Evolutionary conservation across 2,797 vertebrate species (phyloP).

Genomic region (Propithecus deckenii): DNA sequence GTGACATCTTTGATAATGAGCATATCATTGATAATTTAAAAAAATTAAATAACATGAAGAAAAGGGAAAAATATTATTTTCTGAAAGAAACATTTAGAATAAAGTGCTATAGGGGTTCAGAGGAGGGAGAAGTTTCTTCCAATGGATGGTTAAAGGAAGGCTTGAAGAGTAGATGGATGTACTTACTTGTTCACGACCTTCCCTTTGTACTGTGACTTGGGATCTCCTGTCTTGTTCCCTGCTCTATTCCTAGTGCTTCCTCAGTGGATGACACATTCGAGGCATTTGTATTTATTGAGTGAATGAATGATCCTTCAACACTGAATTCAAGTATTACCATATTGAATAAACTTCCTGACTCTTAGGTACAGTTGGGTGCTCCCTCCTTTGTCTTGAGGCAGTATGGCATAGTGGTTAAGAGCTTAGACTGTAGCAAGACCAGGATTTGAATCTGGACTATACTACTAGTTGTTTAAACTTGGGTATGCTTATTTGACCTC

Average conservation of each 20-base stretch:
- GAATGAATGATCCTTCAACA: conserved; percentile 38
- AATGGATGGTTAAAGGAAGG: neutral
- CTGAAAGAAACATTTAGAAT: conserved; percentile 43
- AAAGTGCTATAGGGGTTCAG: neutral
- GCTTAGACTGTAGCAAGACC: neutral
- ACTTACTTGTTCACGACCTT: conserved; percentile 36
- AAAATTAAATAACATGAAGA: neutral
- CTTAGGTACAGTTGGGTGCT: neutral
- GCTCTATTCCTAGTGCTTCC: neutral
- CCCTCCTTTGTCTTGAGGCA: neutral
- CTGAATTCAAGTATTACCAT: neutral
- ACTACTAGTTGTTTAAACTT: neutral
- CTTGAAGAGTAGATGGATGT: neutral
- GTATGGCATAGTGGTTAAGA: neutral
- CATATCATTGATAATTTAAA: neutral
- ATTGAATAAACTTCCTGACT: neutral
- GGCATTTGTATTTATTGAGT: conserved; percentile 19
- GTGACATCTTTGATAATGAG: neutral
- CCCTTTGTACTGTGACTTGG: neutral
- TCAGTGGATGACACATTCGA: neutral
- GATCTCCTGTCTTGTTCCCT: neutral
- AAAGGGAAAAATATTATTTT: conserved; percentile 39
- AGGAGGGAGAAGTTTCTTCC: conserved; percentile 9
- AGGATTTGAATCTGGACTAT: neutral
- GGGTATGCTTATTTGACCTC: neutral